Conservation (phyloP, 2,113 vertebrate species). For the Psammodynastes pulverulentus region DNA sequence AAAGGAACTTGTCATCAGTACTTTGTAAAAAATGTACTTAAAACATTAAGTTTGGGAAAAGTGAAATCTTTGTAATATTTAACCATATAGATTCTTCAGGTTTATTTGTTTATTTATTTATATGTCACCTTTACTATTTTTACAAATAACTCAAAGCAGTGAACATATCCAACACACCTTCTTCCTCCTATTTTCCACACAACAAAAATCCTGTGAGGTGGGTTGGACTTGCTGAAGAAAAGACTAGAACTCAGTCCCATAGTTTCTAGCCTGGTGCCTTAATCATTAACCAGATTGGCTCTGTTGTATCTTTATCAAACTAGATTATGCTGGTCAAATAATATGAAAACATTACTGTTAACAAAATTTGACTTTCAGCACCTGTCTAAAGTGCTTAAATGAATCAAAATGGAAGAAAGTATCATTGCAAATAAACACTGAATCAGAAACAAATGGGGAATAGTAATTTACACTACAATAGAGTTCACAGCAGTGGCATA, state of each 20-base stretch:
- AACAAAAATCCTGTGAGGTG: not conserved
- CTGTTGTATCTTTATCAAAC: not conserved
- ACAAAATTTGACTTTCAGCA: slow-evolving; percentile 36
- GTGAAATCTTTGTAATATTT: not conserved
- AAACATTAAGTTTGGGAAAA: not conserved
- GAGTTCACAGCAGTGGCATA: slow-evolving; percentile 62
- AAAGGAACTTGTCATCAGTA: not conserved
- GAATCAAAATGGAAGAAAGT: slow-evolving; percentile 58
- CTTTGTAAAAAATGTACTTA: not conserved
- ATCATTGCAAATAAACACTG: slow-evolving; percentile 41
- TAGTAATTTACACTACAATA: slow-evolving; percentile 70
- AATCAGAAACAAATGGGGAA: slow-evolving; percentile 66
- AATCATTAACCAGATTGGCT: not conserved
- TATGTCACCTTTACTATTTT: not conserved
- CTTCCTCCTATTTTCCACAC: not conserved
- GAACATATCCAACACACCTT: not conserved
- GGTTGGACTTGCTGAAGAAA: not conserved
- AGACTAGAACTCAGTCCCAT: not conserved
- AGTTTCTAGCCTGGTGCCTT: not conserved
- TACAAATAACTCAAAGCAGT: not conserved
- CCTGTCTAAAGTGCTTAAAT: slow-evolving; percentile 36
- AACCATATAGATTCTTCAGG: not conserved
- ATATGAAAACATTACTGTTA: slow-evolving; percentile 36
- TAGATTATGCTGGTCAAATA: slow-evolving; percentile 39
- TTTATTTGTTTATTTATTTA: not conserved